Evolutionary conservation across 53 echinoderm and acorn worm genomes (phyloP), one percentile per base, ranked within the genome.

Genomic region (Luidia sarsii): DNA sequence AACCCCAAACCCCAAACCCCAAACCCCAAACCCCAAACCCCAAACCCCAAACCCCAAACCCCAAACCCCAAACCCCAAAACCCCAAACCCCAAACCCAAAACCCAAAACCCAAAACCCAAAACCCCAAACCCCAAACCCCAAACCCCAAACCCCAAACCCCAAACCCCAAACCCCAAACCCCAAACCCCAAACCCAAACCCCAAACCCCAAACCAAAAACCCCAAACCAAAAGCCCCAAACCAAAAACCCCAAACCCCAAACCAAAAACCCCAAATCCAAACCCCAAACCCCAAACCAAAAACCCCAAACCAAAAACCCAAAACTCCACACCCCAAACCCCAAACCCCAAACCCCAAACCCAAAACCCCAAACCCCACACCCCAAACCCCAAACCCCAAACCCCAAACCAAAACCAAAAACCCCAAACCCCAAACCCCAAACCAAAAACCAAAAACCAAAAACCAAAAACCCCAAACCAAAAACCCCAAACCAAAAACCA

Each of bases 101-200:
- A n/a, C n/a, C n/a, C n/a, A n/a, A n/a, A n/a, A n/a, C n/a, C n/a
- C n/a, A n/a, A n/a, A n/a, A n/a, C n/a, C n/a, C n/a, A n/a, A 24
- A 57, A 51, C 72, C 72, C 55, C 23, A 72, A 25, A 57, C 62
- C 59, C 59, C 46, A 52, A 72, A n/a, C 14, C 32, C 72, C 72
- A 30, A 61, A 79, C 60, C 79, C 79, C 39, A 61, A 79, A 52
- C 72, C 72, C 55, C 24, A 72, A 72, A 21, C 62, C 62, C 23
- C 14, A 39, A 54, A 33, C 56, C 56, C 57, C 20, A 11, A 48
- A 43, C 48, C 67, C 82, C 69, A 18, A 67, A 68, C 69, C 69
- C 64, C 60, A 80, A 80, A 82, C 82, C 82, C 82, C 65, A 51
- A 82, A 69, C 82, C 59, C 82, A 55, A 82, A 82, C 69, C 69